Percentiles rank a stretch among this genome's conserved stretches.
phyloP scores from a whole-genome alignment of 2,797 vertebrate genomes.

The Coregonus sp. region DNA sequence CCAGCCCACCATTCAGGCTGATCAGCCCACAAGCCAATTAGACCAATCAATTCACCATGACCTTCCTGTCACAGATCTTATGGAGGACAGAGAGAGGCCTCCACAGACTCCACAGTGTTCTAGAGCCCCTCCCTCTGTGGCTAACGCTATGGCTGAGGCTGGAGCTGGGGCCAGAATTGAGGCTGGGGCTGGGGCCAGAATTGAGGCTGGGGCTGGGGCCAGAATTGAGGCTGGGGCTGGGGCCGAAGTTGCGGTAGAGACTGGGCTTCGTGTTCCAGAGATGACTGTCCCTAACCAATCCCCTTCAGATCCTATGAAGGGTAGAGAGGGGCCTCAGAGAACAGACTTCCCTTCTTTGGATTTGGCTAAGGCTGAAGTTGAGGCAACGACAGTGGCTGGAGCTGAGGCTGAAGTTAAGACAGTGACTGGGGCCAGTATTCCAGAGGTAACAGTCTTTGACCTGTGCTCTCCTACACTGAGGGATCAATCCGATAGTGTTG shows the following conservation, averaged over 20 bases:
- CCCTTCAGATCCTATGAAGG: neutral
- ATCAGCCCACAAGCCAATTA: slow-evolving; percentile 38
- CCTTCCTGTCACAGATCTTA: slow-evolving; percentile 23
- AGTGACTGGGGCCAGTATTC: slow-evolving; percentile 27
- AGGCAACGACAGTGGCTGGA: neutral
- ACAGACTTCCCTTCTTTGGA: neutral
- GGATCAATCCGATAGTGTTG: slow-evolving; percentile 35
- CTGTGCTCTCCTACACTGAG: slow-evolving; percentile 13
- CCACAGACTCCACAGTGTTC: neutral
- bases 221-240: neutral
- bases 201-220: neutral
- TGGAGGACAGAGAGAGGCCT: slow-evolving; percentile 6
- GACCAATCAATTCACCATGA: slow-evolving; percentile 31
- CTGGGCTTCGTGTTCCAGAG: slow-evolving; percentile 41
- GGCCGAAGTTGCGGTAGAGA: slow-evolving; percentile 23
- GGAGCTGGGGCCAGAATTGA: neutral
- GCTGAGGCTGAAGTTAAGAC: neutral
- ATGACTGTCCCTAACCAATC: slow-evolving; percentile 36
- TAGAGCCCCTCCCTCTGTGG: slow-evolving; percentile 4
- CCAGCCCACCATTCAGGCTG: neutral
- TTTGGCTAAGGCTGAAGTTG: neutral
- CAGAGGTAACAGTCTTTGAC: slow-evolving; percentile 40
- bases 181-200: neutral
- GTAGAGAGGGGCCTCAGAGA: neutral
- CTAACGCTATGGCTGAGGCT: neutral